These are phyloP conservation scores for Ctenoplectra terminalis DNA, from an alignment of 1,140 invertebrate genomes.

Conservation along the genomic window DNA sequence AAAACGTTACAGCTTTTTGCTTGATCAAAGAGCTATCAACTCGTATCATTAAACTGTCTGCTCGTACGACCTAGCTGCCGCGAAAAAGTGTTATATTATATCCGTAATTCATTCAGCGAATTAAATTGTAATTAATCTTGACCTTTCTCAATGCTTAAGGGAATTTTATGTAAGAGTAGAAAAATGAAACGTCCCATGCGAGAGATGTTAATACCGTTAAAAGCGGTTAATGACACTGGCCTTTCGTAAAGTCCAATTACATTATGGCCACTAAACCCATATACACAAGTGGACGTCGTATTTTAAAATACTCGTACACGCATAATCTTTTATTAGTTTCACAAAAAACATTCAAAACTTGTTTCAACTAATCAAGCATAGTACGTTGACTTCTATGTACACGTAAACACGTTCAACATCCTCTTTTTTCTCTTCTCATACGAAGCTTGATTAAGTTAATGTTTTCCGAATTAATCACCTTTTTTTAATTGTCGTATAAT, in stretches of 20 bases:
- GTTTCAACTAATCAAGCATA: conserved; percentile 6
- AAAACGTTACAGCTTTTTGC: not conserved
- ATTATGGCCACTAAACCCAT: not conserved
- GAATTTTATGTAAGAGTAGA: not conserved
- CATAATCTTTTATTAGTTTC: not conserved
- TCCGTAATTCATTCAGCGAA: not conserved
- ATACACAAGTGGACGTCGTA: not conserved
- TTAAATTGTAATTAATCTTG: conserved; percentile 5
- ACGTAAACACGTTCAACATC: not conserved
- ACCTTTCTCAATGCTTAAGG: not conserved
- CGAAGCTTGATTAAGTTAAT: not conserved
- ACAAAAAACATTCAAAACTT: conserved; percentile 8
- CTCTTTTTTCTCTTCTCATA: not conserved
- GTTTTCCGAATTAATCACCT: not conserved
- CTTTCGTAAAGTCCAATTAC: conserved; percentile 19
- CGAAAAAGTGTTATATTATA: not conserved
- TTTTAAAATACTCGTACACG: not conserved
- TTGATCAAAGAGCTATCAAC: not conserved
- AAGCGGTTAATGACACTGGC: conserved; percentile 16
- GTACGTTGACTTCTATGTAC: not conserved
- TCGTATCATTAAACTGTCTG: not conserved
- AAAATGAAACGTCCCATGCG: not conserved
- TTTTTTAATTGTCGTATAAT: too few species aligned
- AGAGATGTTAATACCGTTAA: conserved; percentile 8
- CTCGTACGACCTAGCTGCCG: not conserved